Conservation (phyloP, 2,888 invertebrate species). For the Agapostemon virescens region DNA sequence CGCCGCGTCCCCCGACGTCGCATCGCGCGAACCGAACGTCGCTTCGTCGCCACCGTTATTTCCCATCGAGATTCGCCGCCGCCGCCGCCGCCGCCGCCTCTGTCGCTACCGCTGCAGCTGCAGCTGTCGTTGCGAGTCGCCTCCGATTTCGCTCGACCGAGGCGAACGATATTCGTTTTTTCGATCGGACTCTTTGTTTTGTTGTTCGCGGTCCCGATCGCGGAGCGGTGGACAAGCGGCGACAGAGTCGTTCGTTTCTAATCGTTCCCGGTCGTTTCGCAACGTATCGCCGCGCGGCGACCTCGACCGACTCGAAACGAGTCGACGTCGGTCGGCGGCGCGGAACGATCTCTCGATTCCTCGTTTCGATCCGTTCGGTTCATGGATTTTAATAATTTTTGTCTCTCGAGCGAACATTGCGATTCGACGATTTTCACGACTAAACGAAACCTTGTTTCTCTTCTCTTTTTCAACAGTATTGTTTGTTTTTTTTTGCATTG, state of each 20-base stretch:
- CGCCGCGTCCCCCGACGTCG: background rate
- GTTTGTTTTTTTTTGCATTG: background rate
- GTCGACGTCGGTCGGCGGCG: slow-evolving; percentile 4
- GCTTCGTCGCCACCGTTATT: slow-evolving; percentile 4
- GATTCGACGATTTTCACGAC: background rate
- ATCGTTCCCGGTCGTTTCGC: background rate
- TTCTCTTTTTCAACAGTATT: background rate
- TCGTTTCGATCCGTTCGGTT: background rate
- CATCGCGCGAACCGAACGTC: background rate
- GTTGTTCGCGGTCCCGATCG: background rate
- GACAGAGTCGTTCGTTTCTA: slow-evolving; percentile 6
- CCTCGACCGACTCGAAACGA: slow-evolving; percentile 1
- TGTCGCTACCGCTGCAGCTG: too few species aligned
- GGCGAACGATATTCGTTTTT: background rate
- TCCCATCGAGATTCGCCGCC: slow-evolving; percentile 1
- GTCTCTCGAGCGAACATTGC: too few species aligned
- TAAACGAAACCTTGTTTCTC: too few species aligned
- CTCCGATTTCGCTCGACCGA: background rate
- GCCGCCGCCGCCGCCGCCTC: too few species aligned
- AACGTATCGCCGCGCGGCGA: background rate
- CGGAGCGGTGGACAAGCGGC: background rate
- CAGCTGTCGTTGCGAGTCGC: too few species aligned
- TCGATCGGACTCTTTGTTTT: background rate
- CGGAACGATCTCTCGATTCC: slow-evolving; percentile 29
- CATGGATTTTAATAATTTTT: too few species aligned